Evolutionary conservation across 2,888 invertebrate species (phyloP).

Genomic region (Bhutanitis thaidina): DNA sequence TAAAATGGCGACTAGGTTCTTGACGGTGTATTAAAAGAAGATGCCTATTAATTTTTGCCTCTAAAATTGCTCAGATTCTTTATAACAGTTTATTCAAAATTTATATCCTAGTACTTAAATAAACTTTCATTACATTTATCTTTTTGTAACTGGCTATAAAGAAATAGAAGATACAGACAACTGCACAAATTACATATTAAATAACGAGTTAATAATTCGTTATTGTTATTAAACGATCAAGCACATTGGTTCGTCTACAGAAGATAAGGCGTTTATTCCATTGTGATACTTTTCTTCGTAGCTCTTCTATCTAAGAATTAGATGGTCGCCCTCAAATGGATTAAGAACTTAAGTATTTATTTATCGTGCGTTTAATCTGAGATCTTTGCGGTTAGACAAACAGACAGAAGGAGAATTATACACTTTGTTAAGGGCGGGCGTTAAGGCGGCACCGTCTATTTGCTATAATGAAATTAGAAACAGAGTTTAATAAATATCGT

Average conservation of each 20-base stretch:
- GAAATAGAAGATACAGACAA: too few species aligned
- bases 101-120: too few species aligned
- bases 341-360: constrained; percentile 73
- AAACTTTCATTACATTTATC: too few species aligned
- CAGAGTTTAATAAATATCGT: too few species aligned
- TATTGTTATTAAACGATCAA: constrained; percentile 3
- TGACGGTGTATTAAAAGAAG: too few species aligned
- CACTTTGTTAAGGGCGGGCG: constrained; percentile 47
- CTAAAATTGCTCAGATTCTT: too few species aligned
- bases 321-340: constrained; percentile 64
- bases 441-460: constrained; percentile 8
- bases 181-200: too few species aligned
- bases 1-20: too few species aligned
- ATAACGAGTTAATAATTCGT: too few species aligned
- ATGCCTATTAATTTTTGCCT: too few species aligned
- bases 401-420: constrained; percentile 65
- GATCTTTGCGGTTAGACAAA: constrained; percentile 62
- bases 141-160: too few species aligned
- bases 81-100: too few species aligned
- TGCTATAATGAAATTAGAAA: not conserved
- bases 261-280: constrained; percentile 22
- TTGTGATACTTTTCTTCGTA: constrained; percentile 50
- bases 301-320: constrained; percentile 57
- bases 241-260: not conserved
- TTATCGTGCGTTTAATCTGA: constrained; percentile 66